Base-by-base conservation (phyloP, 2,113 vertebrate species). In the Hucho hucho region DNA sequence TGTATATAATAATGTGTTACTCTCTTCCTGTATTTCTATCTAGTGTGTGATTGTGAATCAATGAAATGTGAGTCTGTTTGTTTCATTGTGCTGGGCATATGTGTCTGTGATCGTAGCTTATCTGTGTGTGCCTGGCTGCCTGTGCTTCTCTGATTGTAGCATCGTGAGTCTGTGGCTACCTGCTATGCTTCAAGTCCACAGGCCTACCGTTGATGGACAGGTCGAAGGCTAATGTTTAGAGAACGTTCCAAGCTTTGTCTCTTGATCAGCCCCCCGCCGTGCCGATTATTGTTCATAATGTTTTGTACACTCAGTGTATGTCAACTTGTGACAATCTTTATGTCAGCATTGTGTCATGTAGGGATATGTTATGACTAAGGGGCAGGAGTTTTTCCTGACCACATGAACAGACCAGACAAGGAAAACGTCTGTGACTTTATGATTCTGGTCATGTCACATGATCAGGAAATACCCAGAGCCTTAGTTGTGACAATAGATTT, bases 211-310 rank as follows among this genome's bases (percentile, higher is more conserved):
- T 74, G 80, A 53, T 53, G 49, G 49, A 53, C 49, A 53, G 49
- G 49, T 81, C 70, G 70, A 73, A 80, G 24, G 79, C 49, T 72
- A 32, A 72, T 67, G 25, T 78, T 81, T 79, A 64, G 73, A 74
- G 69, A 64, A 58, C 25, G 63, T 74, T 79, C 80, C 83, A 81
- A 72, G 70, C 70, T 80, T 67, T 76, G 76, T 76, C 79, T 75
- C 71, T 83, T 4, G 28, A 28, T 28, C 74, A 73, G 67, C 82
- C 81, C 84, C 76, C 70, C 2, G 43, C 77, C 71, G 74, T 64
- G 79, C 47, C 81, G 74, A 59, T 69, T 70, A 68, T 67, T 79
- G 37, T 43, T 43, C 37, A 43, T 37, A 37, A 2, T 43, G 37
- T 43, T 43, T 2, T 43, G 9, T 43, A 43, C 37, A 43, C 37